phyloP scores from a whole-genome alignment of 2,797 vertebrate species.

The Lateolabrax maculatus region DNA sequence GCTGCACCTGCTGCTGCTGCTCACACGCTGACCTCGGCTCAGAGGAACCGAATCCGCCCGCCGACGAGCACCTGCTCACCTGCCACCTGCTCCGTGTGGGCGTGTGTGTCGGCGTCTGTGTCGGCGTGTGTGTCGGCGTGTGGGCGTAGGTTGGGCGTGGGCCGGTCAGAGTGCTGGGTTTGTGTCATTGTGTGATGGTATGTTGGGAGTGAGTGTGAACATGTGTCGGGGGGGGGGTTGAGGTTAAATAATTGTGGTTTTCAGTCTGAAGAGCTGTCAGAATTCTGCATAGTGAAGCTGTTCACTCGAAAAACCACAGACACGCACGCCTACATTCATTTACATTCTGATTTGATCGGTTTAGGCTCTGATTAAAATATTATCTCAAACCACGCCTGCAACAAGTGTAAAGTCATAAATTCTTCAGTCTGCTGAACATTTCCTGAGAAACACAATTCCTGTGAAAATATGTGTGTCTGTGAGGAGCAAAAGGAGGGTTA shows the following conservation, averaged over 20 bases:
- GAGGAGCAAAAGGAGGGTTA: neutral
- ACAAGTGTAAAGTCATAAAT: neutral
- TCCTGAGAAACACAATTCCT: too few species aligned
- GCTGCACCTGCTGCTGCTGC: constrained; percentile 60
- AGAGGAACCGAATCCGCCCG: constrained; percentile 12
- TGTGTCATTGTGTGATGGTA: neutral
- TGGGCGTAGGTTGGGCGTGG: neutral
- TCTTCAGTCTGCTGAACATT: too few species aligned
- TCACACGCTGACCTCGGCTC: constrained; percentile 43
- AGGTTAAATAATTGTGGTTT: constrained; percentile 33
- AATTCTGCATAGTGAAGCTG: neutral
- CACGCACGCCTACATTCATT: neutral
- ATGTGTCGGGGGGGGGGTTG: neutral
- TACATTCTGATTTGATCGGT: too few species aligned
- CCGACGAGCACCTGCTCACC: constrained; percentile 55
- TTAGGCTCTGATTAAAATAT: neutral
- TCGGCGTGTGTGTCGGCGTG: neutral
- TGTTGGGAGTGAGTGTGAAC: neutral
- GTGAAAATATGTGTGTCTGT: too few species aligned
- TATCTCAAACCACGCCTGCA: too few species aligned
- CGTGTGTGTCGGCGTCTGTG: neutral
- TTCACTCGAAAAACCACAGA: constrained; percentile 12
- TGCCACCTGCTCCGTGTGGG: constrained; percentile 12
- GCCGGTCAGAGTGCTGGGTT: neutral
- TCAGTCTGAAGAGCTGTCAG: neutral